phyloP scores from a whole-genome alignment of 2,113 vertebrate genomes.

The Heterochromis multidens region DNA sequence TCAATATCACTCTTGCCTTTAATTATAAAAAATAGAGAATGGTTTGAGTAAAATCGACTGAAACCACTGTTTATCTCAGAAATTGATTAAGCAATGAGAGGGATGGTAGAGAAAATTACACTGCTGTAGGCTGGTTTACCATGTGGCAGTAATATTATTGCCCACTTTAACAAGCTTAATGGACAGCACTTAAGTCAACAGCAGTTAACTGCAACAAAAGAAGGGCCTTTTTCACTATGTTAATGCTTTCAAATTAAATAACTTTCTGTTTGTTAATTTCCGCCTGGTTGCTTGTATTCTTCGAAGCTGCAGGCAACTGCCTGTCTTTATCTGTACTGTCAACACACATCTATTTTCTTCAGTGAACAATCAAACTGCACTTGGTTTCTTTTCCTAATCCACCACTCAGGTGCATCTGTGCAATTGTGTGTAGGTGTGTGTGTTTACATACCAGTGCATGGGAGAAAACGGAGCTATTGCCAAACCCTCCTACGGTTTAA shows the following conservation, averaged over 20 bases:
- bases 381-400: neutral
- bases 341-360: constrained; percentile 24
- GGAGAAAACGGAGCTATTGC: neutral
- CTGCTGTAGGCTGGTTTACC: neutral
- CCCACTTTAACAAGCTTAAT: neutral
- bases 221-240: neutral
- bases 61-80: neutral
- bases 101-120: neutral
- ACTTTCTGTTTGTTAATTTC: neutral
- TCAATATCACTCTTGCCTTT: neutral
- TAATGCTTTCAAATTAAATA: constrained; percentile 4
- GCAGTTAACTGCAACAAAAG: constrained; percentile 3
- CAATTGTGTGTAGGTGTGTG: neutral
- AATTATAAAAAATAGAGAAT: neutral
- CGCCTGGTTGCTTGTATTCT: neutral
- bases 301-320: constrained; percentile 2
- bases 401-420: constrained; percentile 18
- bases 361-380: constrained; percentile 15
- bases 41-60: neutral
- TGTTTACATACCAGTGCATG: neutral
- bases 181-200: neutral
- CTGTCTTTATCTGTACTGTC: constrained; percentile 23
- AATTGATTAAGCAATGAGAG: constrained; percentile 1
- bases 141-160: constrained; percentile 16
- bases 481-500: neutral